Conservation (phyloP, 1,140 invertebrate genomes). For the Chrysomallon squamiferum region DNA sequence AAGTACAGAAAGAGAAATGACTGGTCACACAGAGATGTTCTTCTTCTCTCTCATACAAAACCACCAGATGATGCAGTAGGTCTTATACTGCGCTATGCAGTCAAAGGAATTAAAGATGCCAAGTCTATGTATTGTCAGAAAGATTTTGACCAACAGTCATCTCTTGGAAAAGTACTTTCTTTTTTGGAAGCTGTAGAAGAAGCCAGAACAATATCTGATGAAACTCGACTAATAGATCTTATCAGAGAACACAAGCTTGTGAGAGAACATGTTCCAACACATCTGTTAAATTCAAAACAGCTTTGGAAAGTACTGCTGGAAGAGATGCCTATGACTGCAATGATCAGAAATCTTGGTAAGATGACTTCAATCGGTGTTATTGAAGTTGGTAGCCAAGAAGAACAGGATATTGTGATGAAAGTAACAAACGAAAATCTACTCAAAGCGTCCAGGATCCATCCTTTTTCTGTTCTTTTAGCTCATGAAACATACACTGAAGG, state of each 20-base stretch:
- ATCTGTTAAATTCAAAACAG: constrained; percentile 71
- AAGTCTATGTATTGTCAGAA: constrained; percentile 27
- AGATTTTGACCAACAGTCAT: constrained; percentile 1
- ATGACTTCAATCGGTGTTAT: constrained; percentile 69
- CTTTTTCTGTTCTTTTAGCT: constrained; percentile 69
- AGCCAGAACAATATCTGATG: constrained; percentile 69
- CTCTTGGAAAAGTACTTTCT: constrained; percentile 64
- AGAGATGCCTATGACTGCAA: constrained; percentile 67
- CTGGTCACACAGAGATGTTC: constrained; percentile 74
- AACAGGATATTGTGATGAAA: constrained; percentile 26
- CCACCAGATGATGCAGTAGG: constrained; percentile 34
- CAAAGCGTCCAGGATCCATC: constrained; percentile 67
- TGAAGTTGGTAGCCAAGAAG: constrained; percentile 24
- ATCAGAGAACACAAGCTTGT: constrained; percentile 66
- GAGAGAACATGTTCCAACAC: constrained; percentile 73
- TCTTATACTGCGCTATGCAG: constrained; percentile 36
- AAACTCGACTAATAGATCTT: constrained; percentile 65
- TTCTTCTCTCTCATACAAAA: constrained; percentile 72
- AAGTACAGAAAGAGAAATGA: constrained; percentile 71
- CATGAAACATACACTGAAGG: constrained; percentile 68
- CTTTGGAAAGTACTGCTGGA: constrained; percentile 72
- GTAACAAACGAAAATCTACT: constrained; percentile 59
- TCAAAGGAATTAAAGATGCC: constrained; percentile 62
- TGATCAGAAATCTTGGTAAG: constrained; percentile 71
- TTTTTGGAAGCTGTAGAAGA: constrained; percentile 70